Percentiles rank a stretch among this genome's conserved stretches.
Conservation (phyloP, 2,797 vertebrate genomes). For the Gobio occitaniae region DNA sequence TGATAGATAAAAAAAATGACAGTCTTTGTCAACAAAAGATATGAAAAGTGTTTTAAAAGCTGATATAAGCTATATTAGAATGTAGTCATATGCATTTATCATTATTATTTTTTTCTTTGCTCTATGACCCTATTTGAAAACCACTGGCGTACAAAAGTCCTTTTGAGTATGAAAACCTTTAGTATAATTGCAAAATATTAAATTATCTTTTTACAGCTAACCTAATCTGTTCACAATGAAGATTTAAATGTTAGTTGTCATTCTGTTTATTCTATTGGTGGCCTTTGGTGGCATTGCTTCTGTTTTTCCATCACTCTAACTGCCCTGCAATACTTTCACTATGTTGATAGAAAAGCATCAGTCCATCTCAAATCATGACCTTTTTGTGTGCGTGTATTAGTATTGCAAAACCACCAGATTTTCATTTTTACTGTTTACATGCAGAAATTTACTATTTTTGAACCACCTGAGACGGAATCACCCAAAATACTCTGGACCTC, state of each 20-base stretch:
- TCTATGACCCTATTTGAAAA: not conserved
- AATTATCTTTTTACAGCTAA: constrained; percentile 48
- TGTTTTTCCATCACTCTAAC: constrained; percentile 60
- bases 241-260: constrained; percentile 49
- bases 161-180: constrained; percentile 28
- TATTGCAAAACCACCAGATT: not conserved
- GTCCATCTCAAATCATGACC: not conserved
- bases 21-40: not conserved
- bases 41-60: not conserved
- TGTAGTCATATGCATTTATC: not conserved
- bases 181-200: constrained; percentile 42
- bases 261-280: constrained; percentile 50
- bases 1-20: not conserved
- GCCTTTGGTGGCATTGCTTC: not conserved
- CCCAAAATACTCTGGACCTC: constrained; percentile 26
- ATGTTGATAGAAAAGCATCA: not conserved
- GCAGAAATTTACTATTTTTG: not conserved
- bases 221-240: constrained; percentile 50
- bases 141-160: constrained; percentile 14
- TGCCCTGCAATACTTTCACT: constrained; percentile 63
- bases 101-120: not conserved
- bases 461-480: not conserved
- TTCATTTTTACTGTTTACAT: not conserved
- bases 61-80: not conserved
- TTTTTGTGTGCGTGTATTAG: not conserved